Percentiles rank a stretch among this genome's conserved stretches.
Evolutionary conservation across 2,113 vertebrate species (phyloP).

Genomic region (Leuciscus idus): DNA sequence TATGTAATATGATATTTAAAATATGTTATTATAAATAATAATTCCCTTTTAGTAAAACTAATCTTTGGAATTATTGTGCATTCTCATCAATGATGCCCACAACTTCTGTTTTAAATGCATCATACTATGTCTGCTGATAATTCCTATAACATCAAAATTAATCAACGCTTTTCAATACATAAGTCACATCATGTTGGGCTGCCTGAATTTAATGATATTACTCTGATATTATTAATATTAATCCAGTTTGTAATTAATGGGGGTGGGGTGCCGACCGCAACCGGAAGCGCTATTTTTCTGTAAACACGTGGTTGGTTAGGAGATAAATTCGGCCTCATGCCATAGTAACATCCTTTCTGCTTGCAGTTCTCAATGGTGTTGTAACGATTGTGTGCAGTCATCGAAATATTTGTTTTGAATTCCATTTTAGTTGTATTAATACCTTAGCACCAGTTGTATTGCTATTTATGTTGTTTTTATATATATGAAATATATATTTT

Average conservation of each 20-base stretch:
- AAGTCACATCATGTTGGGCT: background rate
- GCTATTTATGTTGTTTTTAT: too few species aligned
- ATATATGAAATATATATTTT: too few species aligned
- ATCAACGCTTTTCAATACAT: background rate
- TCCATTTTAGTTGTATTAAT: background rate
- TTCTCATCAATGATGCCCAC: background rate
- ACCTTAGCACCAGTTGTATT: background rate
- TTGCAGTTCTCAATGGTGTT: background rate
- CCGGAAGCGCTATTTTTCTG: constrained; percentile 59
- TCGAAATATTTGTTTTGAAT: background rate
- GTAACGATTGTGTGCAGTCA: too few species aligned
- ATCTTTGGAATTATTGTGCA: background rate
- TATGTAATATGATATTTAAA: background rate
- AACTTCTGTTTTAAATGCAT: background rate
- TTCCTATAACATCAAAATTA: background rate
- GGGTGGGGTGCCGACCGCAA: background rate
- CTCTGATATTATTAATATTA: background rate
- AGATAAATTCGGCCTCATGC: constrained; percentile 62
- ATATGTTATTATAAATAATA: background rate
- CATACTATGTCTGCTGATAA: background rate
- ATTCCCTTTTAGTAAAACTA: background rate
- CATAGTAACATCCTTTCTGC: constrained; percentile 31
- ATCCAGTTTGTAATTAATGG: background rate
- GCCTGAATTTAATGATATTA: background rate
- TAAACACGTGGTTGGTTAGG: constrained; percentile 73